phyloP scores from a whole-genome alignment of 2,888 invertebrate genomes.

The Onchidella celtica region DNA sequence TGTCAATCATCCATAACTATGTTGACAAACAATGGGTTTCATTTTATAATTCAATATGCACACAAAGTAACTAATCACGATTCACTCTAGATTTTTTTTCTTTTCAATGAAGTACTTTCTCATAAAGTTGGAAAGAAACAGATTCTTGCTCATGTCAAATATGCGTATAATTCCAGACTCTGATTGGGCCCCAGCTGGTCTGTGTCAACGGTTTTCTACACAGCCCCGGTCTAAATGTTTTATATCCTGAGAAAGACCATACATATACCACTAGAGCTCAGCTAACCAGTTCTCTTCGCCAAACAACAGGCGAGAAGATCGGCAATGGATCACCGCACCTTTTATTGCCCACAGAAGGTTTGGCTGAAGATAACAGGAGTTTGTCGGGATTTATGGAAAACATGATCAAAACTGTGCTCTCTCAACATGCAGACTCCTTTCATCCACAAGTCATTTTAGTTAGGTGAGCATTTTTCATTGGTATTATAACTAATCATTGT shows the following conservation, averaged over 20 bases:
- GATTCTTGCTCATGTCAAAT: too few species aligned
- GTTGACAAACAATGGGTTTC: too few species aligned
- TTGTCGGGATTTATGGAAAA: slow-evolving; percentile 84
- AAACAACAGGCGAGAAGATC: background rate
- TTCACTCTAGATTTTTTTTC: background rate
- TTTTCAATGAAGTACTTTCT: background rate
- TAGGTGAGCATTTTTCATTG: slow-evolving; percentile 49
- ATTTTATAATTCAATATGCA: too few species aligned
- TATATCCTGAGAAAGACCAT: slow-evolving; percentile 78
- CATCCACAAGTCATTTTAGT: slow-evolving; percentile 97
- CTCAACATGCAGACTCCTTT: slow-evolving; percentile 96
- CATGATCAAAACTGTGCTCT: slow-evolving; percentile 94
- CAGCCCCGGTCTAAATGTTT: slow-evolving; percentile 56
- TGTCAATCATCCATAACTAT: too few species aligned
- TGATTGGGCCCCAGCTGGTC: slow-evolving; percentile 94
- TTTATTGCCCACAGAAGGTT: too few species aligned
- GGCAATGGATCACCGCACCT: background rate
- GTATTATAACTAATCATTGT: too few species aligned
- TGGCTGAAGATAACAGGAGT: background rate
- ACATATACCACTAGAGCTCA: slow-evolving; percentile 56
- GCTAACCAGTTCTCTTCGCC: background rate
- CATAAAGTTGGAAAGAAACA: too few species aligned
- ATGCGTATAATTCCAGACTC: slow-evolving; percentile 86
- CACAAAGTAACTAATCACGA: too few species aligned
- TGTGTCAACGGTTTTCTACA: slow-evolving; percentile 94